Conservation (phyloP, 2,797 vertebrate genomes). For the Anas capensis region DNA sequence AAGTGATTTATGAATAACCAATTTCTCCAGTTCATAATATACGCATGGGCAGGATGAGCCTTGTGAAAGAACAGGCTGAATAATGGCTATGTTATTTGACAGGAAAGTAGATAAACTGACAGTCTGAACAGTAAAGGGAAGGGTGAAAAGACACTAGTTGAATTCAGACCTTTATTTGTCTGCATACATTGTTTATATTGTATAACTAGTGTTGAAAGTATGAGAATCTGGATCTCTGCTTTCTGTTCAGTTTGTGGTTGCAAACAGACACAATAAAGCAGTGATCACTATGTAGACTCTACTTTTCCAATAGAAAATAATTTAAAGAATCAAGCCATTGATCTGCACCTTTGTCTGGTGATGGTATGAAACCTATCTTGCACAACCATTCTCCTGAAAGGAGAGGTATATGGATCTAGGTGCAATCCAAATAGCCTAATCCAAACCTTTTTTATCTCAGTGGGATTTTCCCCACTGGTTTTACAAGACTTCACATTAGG, state of each 20-base stretch:
- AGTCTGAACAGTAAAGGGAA: neutral
- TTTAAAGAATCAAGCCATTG: neutral
- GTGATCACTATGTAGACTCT: neutral
- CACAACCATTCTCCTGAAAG: neutral
- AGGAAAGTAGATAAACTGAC: neutral
- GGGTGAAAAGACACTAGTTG: neutral
- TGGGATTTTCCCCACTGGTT: neutral
- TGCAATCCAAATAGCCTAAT: neutral
- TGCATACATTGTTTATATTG: neutral
- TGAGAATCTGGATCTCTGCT: neutral
- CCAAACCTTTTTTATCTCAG: neutral
- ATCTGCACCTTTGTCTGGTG: neutral
- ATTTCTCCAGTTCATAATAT: rapidly evolving
- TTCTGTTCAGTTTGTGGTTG: neutral
- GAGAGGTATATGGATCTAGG: neutral
- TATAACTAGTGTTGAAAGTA: neutral
- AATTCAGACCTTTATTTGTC: neutral
- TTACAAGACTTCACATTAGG: neutral
- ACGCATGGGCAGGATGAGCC: neutral
- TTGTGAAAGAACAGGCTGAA: neutral
- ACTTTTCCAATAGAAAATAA: neutral
- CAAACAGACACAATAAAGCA: neutral
- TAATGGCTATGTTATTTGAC: neutral
- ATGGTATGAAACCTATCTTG: neutral
- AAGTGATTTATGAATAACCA: neutral